phyloP scores from a whole-genome alignment of 2,888 invertebrate genomes.

The Andrena flavipes region DNA sequence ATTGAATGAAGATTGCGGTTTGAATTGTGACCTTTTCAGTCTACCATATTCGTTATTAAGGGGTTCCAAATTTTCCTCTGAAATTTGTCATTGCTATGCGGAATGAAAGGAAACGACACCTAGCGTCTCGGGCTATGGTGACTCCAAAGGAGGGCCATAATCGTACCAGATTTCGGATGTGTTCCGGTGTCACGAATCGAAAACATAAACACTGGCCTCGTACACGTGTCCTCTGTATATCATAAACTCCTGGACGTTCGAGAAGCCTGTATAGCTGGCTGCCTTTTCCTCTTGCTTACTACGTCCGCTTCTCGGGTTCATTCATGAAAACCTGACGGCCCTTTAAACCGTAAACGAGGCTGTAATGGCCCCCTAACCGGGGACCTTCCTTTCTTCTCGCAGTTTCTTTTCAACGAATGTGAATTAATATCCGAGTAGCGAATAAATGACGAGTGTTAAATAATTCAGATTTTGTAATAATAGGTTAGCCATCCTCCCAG shows the following conservation, averaged over 20 bases:
- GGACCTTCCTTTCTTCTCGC: background rate
- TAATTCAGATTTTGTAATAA: too few relatives aligned
- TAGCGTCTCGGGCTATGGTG: background rate
- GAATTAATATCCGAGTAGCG: background rate
- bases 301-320: slow-evolving; percentile 62
- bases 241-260: slow-evolving; percentile 61
- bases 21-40: background rate
- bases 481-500: too few relatives aligned
- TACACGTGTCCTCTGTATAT: slow-evolving; percentile 77
- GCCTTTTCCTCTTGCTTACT: slow-evolving; percentile 61
- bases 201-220: slow-evolving; percentile 75
- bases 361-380: background rate
- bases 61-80: too few relatives aligned
- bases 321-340: slow-evolving; percentile 60
- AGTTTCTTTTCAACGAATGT: background rate
- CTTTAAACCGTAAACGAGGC: slow-evolving; percentile 38
- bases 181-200: slow-evolving; percentile 58
- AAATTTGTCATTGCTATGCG: too few relatives aligned
- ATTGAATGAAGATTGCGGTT: slow-evolving; percentile 42
- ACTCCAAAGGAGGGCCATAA: slow-evolving; percentile 1
- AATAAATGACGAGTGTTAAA: too few relatives aligned
- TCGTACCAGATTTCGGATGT: slow-evolving; percentile 51
- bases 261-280: slow-evolving; percentile 38
- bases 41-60: background rate
- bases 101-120: background rate